Conservation (phyloP, 1,140 invertebrate genomes). For the Heliconius hermathena region DNA sequence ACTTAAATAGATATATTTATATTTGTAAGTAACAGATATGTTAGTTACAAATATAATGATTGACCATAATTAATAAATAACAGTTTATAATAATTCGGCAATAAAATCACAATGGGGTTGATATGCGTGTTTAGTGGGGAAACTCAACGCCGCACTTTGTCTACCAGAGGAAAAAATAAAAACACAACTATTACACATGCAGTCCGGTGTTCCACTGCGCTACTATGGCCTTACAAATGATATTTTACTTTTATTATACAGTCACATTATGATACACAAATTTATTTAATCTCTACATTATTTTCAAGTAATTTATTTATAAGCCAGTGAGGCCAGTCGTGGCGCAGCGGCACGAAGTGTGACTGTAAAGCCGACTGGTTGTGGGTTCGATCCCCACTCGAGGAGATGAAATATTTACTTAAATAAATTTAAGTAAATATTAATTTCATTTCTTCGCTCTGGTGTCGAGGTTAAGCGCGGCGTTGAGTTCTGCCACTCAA, state of each 20-base stretch:
- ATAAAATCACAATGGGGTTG: no score
- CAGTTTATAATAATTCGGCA: no score
- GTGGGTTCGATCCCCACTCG: no score
- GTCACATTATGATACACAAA: neutral
- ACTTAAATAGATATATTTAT: neutral
- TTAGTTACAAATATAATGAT: neutral
- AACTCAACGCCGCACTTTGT: neutral
- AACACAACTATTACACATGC: neutral
- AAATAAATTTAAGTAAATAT: no score
- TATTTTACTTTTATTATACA: no score
- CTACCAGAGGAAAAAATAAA: neutral
- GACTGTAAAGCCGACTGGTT: no score
- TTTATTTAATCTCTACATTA: neutral
- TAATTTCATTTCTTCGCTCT: no score
- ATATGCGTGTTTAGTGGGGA: neutral
- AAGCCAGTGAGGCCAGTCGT: no score
- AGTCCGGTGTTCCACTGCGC: neutral
- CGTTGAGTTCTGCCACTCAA: no score
- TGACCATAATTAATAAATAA: neutral
- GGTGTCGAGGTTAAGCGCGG: no score
- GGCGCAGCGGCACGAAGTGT: no score
- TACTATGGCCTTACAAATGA: neutral
- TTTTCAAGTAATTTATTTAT: neutral
- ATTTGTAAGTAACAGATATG: neutral
- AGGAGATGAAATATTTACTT: no score